Evolutionary conservation across 2,113 vertebrate species (phyloP).

Genomic region (Zosterops lateralis): DNA sequence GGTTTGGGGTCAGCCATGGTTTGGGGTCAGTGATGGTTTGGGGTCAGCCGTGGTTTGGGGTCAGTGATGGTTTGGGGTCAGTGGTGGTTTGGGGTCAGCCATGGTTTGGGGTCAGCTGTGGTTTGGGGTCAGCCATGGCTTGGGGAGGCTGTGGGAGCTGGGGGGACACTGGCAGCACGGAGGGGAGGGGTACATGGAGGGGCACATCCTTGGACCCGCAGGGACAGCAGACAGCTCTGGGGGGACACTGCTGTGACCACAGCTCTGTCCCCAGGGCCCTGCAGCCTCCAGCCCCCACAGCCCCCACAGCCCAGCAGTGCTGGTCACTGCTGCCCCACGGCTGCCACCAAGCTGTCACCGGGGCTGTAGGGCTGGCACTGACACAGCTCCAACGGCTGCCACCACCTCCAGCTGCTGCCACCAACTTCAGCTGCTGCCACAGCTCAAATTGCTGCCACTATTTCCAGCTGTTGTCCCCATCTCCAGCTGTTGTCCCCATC

Average conservation of each 20-base stretch:
- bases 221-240: neutral
- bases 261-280: neutral
- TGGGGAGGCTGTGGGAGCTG: neutral
- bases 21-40: neutral
- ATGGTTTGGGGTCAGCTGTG: neutral
- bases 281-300: neutral
- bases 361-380: too few species aligned
- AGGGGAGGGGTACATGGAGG: too few species aligned
- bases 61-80: neutral
- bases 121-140: neutral
- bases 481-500: too few species aligned
- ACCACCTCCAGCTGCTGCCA: neutral
- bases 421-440: too few species aligned
- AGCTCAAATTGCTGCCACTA: too few species aligned
- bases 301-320: too few species aligned
- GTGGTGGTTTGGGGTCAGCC: fast-evolving
- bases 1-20: neutral
- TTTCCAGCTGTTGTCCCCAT: too few species aligned
- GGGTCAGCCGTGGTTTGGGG: neutral
- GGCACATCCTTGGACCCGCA: neutral
- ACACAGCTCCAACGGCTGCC: too few species aligned
- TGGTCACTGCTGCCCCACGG: too few species aligned
- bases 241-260: neutral
- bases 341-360: too few species aligned
- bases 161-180: neutral